Evolutionary conservation across 2,113 vertebrate species (phyloP).

Genomic region (Pterocles burchelli): DNA sequence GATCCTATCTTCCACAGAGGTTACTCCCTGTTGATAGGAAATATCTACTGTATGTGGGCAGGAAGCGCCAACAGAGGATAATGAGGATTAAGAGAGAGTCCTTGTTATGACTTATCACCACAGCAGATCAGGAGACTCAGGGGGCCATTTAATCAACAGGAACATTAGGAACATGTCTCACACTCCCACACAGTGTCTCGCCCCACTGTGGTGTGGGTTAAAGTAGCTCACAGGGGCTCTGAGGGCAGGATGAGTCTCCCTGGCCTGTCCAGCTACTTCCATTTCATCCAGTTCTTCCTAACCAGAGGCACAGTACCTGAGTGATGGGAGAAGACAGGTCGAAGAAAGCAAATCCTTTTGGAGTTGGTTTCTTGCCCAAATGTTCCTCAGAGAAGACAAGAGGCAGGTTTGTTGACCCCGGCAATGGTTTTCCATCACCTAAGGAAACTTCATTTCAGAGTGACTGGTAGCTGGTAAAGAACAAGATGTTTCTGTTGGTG

Average conservation of each 20-base stretch:
- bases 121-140: constrained; percentile 30
- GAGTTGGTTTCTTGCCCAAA: not conserved
- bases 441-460: not conserved
- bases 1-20: constrained; percentile 60
- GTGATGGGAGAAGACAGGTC: not conserved
- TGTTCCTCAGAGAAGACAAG: not conserved
- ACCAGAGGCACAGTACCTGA: not conserved
- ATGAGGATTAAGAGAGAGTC: constrained; percentile 53
- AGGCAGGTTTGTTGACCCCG: not conserved
- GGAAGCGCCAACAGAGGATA: not conserved
- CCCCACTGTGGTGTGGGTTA: not conserved
- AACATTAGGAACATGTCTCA: constrained; percentile 40
- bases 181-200: not conserved
- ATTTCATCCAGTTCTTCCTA: not conserved
- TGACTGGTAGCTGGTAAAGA: not conserved
- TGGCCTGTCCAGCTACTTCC: not conserved
- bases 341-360: not conserved
- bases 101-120: constrained; percentile 32
- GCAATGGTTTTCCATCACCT: not conserved
- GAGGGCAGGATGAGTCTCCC: not conserved
- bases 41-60: constrained; percentile 42
- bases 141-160: constrained; percentile 43
- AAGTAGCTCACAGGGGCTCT: not conserved
- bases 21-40: constrained; percentile 65
- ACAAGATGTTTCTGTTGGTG: not conserved